Evolutionary conservation across 2,888 invertebrate species (phyloP).

Genomic region (Masnerella sp.): DNA sequence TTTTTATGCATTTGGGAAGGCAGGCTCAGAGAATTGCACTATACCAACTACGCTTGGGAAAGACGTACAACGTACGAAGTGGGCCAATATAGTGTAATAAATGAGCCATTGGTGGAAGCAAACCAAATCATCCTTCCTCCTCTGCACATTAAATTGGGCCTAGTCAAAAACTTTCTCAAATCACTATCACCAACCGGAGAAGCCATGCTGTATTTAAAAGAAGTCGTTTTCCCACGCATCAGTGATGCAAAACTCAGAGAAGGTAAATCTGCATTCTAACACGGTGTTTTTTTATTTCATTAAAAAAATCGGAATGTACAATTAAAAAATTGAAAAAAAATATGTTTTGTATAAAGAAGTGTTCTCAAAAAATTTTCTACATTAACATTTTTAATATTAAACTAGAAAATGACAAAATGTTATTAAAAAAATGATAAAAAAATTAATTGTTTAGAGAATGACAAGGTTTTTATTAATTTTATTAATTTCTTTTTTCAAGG

Average conservation of each 20-base stretch:
- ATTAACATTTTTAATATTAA: too few relatives aligned
- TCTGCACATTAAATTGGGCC: conserved; percentile 44
- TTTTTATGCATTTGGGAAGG: conserved; percentile 65
- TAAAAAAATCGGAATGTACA: too few relatives aligned
- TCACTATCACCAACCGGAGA: conserved; percentile 14
- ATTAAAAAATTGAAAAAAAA: too few relatives aligned
- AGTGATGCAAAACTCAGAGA: conserved; percentile 46
- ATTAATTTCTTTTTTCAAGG: too few relatives aligned
- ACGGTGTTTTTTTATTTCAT: too few relatives aligned
- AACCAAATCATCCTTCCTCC: conserved; percentile 33
- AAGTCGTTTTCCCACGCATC: conserved; percentile 29
- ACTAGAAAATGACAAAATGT: too few relatives aligned
- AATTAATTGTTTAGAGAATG: too few relatives aligned
- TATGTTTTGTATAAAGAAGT: too few relatives aligned
- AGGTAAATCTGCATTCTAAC: too few relatives aligned
- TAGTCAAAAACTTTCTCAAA: conserved; percentile 43
- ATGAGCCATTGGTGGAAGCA: conserved; percentile 9
- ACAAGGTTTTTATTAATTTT: too few relatives aligned
- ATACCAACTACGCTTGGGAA: conserved; percentile 59
- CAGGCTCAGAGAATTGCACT: conserved; percentile 56
- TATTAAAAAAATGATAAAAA: too few relatives aligned
- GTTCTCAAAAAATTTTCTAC: too few relatives aligned
- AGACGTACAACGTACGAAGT: conserved; percentile 48
- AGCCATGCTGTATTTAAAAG: conserved; percentile 30
- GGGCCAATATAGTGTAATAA: conserved; percentile 59